Base-by-base conservation (phyloP, 2,113 vertebrate species). In the Catharus minimus region DNA sequence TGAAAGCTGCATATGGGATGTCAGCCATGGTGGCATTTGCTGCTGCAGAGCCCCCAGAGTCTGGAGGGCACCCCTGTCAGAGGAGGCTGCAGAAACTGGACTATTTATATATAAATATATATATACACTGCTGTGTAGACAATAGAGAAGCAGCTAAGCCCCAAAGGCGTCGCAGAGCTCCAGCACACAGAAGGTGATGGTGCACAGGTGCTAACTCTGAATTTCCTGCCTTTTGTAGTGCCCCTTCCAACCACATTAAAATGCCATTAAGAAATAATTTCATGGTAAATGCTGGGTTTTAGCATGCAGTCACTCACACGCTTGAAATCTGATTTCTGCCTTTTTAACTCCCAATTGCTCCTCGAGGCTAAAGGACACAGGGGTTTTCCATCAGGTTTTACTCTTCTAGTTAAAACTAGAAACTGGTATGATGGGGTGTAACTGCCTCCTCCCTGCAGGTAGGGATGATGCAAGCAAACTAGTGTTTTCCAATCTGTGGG, bases 181-280 rank as follows among this genome's bases (percentile, higher is more conserved):
- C 47, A 76, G 38, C 0, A 2, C 24, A 8, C 10, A 22, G 47
- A 18, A 60, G 41, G 38, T 33, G 78, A 53, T 10, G 58, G 44
- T 22, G 73, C 52, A 22, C 60, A n/a, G 65, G 67, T 2, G n/a
- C 49, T 69, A 86, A 91, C 68, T 67, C 49, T 27, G 73, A 90
- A 83, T 92, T 90, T 95, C 88, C 82, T 93, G 83, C 80, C 65
- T 83, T 87, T 89, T 92, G 91, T 65, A 79, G 23, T 1, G 2
- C 23, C 47, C 20, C 26, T 56, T 41, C 50, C 61, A n/a, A 69
- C 61, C 22, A 23, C 4, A 18, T 20, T 57, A 30, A 64, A 53
- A 69, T 56, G 66, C 43, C 47, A 36, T 50, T 73, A 73, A 62
- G 68, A 53, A 81, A 82, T 77, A n/a, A 61, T 68, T 88, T 61